Conservation (phyloP, 2,888 invertebrate species). For the Tetramorium bicarinatum region DNA sequence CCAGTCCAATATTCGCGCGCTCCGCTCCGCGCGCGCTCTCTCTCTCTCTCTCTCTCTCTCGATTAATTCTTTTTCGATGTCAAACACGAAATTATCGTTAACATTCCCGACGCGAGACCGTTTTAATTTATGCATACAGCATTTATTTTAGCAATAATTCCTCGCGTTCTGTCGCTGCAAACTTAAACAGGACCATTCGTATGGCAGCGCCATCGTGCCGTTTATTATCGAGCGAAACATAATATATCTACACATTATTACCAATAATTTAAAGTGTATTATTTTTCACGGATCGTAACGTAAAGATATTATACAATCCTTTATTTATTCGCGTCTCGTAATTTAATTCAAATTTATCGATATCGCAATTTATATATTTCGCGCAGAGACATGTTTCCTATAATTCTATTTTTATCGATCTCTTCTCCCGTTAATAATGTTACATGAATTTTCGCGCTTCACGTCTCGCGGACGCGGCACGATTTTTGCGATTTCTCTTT, state of each 20-base stretch:
- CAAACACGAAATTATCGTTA: conserved; percentile 76
- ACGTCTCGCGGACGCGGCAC: neutral
- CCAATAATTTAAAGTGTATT: neutral
- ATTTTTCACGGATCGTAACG: neutral
- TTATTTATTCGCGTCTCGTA: neutral
- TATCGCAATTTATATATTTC: neutral
- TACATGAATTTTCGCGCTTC: neutral
- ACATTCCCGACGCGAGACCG: conserved; percentile 49
- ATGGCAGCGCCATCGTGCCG: conserved; percentile 13
- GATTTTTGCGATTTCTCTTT: conserved; percentile 41
- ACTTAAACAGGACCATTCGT: conserved; percentile 25
- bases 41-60: conserved; percentile 25
- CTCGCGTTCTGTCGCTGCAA: conserved; percentile 44
- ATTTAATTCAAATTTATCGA: neutral
- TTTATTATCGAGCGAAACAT: conserved; percentile 40
- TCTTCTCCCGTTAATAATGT: neutral
- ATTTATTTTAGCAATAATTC: conserved; percentile 56
- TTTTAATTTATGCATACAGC: conserved; percentile 56
- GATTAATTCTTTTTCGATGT: conserved; percentile 61
- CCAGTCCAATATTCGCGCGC: conserved; percentile 75
- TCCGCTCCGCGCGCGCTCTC: conserved; percentile 35
- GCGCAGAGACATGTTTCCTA: neutral
- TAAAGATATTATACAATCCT: neutral
- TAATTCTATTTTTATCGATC: neutral
- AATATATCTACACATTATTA: conserved; percentile 24